These are phyloP conservation scores for Patiria pectinifera DNA, from an alignment of 53 echinoderm and acorn worm species.

Conservation along the genomic window DNA sequence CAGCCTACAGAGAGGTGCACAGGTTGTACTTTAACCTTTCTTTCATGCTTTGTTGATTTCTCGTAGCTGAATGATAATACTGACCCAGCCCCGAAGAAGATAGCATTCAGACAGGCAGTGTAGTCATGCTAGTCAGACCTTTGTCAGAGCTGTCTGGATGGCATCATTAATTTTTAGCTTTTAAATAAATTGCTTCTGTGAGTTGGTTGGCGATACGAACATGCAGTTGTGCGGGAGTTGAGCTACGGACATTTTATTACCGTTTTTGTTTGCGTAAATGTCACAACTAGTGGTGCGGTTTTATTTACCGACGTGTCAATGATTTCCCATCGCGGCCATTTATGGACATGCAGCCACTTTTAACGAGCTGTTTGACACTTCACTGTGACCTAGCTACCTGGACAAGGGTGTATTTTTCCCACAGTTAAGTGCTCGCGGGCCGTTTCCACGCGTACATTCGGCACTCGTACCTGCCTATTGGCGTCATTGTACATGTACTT, in stretches of 20 bases:
- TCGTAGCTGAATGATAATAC: neutral
- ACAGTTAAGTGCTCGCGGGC: neutral
- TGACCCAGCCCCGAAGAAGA: neutral
- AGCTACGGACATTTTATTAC: neutral
- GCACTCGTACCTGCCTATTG: too few relatives aligned
- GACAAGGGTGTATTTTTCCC: neutral
- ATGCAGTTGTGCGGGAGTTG: too few relatives aligned
- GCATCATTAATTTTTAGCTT: neutral
- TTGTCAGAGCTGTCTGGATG: neutral
- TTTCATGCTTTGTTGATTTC: constrained; percentile 34
- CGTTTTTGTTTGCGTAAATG: neutral
- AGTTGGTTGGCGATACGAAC: neutral
- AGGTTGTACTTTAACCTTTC: constrained; percentile 30
- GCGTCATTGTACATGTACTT: too few relatives aligned
- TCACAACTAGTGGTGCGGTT: neutral
- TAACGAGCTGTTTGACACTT: constrained; percentile 36
- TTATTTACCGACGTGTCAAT: constrained; percentile 35
- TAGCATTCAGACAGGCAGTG: neutral
- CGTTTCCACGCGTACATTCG: neutral
- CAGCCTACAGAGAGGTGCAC: neutral
- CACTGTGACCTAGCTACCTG: neutral
- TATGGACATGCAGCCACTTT: neutral
- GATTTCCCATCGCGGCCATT: neutral
- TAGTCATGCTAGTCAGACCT: neutral
- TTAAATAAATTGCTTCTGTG: neutral